These are phyloP conservation scores for Halocaridina rubra DNA, from an alignment of 2,888 invertebrate genomes.

Conservation along the genomic window DNA sequence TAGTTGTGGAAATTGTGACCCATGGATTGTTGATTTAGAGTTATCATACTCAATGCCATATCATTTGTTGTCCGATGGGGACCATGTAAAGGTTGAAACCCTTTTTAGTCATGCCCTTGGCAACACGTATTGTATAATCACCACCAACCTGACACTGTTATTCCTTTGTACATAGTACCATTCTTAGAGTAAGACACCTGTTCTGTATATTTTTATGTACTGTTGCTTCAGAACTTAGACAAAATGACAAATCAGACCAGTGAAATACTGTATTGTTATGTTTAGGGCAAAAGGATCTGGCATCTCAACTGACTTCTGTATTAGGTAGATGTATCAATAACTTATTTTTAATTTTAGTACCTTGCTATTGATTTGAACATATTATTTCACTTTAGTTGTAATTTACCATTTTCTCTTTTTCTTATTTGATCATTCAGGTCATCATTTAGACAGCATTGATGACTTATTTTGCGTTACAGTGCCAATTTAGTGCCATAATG, in stretches of 20 bases:
- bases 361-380: not conserved
- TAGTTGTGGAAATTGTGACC: conserved; percentile 38
- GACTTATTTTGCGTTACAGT: conserved; percentile 42
- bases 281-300: conserved; percentile 47
- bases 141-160: conserved; percentile 44
- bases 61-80: conserved; percentile 33
- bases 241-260: conserved; percentile 52
- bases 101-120: conserved; percentile 23
- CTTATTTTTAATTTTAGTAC: not conserved
- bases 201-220: conserved; percentile 58
- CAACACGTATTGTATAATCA: conserved; percentile 38
- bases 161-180: conserved; percentile 55
- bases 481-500: conserved; percentile 53
- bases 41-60: conserved; percentile 51
- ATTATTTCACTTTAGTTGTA: not conserved
- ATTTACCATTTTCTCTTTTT: not conserved
- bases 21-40: conserved; percentile 56
- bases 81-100: conserved; percentile 21
- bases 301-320: conserved; percentile 37
- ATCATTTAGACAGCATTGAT: conserved; percentile 18
- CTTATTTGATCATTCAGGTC: not conserved
- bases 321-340: not conserved
- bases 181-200: conserved; percentile 41
- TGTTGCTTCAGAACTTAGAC: conserved; percentile 39
- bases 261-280: conserved; percentile 38